Evolutionary conservation across 2,797 vertebrate species (phyloP).

Genomic region (Muraenolepis orangiensis): DNA sequence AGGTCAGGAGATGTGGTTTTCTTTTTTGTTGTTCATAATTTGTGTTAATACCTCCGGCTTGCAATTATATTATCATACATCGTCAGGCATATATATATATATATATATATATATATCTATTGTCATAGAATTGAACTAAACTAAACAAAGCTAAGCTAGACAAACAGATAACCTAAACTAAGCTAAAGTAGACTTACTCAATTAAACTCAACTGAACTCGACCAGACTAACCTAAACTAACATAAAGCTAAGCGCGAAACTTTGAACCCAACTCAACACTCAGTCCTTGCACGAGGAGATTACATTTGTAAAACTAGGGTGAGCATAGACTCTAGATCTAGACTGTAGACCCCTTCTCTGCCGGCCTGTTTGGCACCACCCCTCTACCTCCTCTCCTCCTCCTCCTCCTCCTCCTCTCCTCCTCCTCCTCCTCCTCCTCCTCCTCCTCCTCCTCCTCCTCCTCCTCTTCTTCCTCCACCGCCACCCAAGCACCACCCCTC

Average conservation of each 20-base stretch:
- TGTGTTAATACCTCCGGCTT: not conserved
- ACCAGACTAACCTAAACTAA: not conserved
- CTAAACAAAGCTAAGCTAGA: constrained; percentile 16
- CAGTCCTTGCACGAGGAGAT: not conserved
- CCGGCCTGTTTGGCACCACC: constrained; percentile 42
- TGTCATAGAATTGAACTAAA: not conserved
- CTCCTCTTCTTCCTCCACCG: constrained; percentile 41
- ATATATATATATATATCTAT: too few species aligned
- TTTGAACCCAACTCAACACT: not conserved
- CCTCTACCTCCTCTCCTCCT: constrained; percentile 42
- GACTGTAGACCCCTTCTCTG: not conserved
- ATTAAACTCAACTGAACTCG: not conserved
- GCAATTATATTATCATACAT: too few species aligned
- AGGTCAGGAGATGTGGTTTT: constrained; percentile 74
- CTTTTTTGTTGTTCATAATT: not conserved
- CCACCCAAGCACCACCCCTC: constrained; percentile 46
- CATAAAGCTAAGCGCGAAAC: not conserved
- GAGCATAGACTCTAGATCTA: not conserved
- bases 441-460: constrained; percentile 48
- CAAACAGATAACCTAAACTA: not conserved
- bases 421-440: constrained; percentile 34
- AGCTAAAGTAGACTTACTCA: not conserved
- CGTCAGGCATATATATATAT: too few species aligned
- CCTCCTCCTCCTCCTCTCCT: constrained; percentile 54
- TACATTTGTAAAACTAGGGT: not conserved